Conservation (phyloP, 1,140 invertebrate genomes). For the Leptestheria dahalacensis region DNA sequence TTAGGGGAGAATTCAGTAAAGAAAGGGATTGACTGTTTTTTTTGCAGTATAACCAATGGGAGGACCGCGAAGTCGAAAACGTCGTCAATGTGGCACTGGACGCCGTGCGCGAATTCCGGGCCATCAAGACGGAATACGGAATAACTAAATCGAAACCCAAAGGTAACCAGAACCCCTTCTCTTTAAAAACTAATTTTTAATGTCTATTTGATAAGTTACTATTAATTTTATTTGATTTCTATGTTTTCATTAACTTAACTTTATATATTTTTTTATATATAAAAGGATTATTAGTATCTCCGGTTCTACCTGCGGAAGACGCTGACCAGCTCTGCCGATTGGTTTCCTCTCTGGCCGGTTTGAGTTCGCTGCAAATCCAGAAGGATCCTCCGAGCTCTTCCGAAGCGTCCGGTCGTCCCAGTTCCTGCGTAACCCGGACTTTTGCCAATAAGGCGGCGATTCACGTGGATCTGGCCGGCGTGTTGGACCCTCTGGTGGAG, state of each 20-base stretch:
- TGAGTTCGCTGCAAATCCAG: neutral
- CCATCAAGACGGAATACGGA: conserved; percentile 34
- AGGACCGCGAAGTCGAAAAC: conserved; percentile 35
- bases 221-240: too few relatives aligned
- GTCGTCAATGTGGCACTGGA: conserved; percentile 38
- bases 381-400: neutral
- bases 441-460: neutral
- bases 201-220: too few relatives aligned
- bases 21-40: too few relatives aligned
- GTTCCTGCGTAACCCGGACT: neutral
- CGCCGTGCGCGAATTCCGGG: conserved; percentile 39
- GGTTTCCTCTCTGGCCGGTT: neutral
- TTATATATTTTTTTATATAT: too few relatives aligned
- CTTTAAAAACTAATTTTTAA: neutral
- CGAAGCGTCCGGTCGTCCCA: neutral
- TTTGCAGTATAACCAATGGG: conserved; percentile 25
- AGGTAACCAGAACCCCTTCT: neutral
- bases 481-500: neutral
- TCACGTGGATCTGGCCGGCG: neutral
- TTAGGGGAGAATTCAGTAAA: too few relatives aligned
- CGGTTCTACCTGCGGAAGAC: too few relatives aligned
- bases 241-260: too few relatives aligned
- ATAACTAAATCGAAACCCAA: conserved; percentile 4
- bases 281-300: too few relatives aligned
- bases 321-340: neutral